phyloP scores from a whole-genome alignment of 2,888 invertebrate species.

The Venustoraphidia nigricollis region DNA sequence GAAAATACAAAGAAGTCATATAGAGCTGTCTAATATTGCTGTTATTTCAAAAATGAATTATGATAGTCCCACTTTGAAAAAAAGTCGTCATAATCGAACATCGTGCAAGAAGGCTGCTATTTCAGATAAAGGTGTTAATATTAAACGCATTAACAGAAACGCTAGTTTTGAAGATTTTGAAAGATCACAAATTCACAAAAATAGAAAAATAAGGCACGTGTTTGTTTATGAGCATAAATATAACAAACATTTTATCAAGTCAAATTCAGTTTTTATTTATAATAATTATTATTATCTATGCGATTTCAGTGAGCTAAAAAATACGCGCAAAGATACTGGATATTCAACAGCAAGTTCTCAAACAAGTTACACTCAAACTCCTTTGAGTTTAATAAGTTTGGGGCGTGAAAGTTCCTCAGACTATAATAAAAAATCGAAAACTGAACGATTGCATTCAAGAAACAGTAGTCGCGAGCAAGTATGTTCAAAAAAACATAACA shows the following conservation, averaged over 20 bases:
- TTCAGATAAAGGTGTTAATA: not conserved
- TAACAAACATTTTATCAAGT: too few species aligned
- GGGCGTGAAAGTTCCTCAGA: constrained; percentile 12
- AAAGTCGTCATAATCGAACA: too few species aligned
- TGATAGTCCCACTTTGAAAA: not conserved
- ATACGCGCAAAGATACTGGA: constrained; percentile 43
- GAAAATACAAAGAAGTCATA: constrained; percentile 21
- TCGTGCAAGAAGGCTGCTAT: not conserved
- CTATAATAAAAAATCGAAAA: constrained; percentile 22
- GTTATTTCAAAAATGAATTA: constrained; percentile 31
- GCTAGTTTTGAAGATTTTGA: not conserved
- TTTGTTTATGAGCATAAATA: too few species aligned
- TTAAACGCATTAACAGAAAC: not conserved
- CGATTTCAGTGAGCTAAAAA: constrained; percentile 23
- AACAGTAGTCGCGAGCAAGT: constrained; percentile 13
- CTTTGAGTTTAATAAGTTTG: constrained; percentile 11
- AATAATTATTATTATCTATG: not conserved
- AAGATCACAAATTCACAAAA: not conserved
- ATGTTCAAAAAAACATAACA: constrained; percentile 15
- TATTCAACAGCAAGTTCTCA: constrained; percentile 53
- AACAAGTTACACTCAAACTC: constrained; percentile 25
- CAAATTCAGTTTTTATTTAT: constrained; percentile 4
- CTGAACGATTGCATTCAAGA: constrained; percentile 19
- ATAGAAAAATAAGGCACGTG: not conserved
- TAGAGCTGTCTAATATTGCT: constrained; percentile 32